Base-by-base conservation (phyloP, 2,113 vertebrate genomes). In the Melierax canorus region DNA sequence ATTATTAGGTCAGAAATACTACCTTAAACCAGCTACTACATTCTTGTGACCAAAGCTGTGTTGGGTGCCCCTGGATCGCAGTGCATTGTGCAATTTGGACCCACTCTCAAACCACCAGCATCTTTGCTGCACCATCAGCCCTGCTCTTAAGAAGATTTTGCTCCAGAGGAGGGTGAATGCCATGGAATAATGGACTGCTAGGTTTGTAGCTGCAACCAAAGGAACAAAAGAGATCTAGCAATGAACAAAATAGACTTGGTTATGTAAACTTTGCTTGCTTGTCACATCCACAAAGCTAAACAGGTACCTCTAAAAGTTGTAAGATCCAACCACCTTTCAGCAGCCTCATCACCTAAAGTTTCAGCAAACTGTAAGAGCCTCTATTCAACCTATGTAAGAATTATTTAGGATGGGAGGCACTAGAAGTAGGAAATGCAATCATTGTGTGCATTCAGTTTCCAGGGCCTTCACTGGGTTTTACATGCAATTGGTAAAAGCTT, bases 1-100 rank as follows among this genome's bases (percentile, higher is more conserved):
- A 46, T 46, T 41, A 50, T n/a, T 60, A 56, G 15, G 15, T 88
- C 60, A 59, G 23, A 67, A 92, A 59, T 21, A 34, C 12, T 30
- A 2, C 0, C 0, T 26, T 36, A 66, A 87, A 48, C 10, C 34
- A 69, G 22, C 27, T 53, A 17, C 53, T 4, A 11, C 0, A 0
- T 55, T 48, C 75, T 46, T 71, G 32, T n/a, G 32, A 63, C 20
- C 56, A 59, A 58, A 82, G 20, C 23, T 56, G 29, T 34, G 29
- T 6, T 39, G 23, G 2, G 11, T 12, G 18, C 20, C 39, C n/a
- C 45, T 32, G 27, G 29, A 32, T 21, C 53, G 8, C 30, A 5
- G 27, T 27, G 30, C 15, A 34, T 19, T 10, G 7, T 32, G 32
- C 13, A 30, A 12, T 74, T 74, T 10, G 93, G 34, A 69, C 8